Base-by-base conservation (phyloP, 2,113 vertebrate genomes). In the Tetrax tetrax region DNA sequence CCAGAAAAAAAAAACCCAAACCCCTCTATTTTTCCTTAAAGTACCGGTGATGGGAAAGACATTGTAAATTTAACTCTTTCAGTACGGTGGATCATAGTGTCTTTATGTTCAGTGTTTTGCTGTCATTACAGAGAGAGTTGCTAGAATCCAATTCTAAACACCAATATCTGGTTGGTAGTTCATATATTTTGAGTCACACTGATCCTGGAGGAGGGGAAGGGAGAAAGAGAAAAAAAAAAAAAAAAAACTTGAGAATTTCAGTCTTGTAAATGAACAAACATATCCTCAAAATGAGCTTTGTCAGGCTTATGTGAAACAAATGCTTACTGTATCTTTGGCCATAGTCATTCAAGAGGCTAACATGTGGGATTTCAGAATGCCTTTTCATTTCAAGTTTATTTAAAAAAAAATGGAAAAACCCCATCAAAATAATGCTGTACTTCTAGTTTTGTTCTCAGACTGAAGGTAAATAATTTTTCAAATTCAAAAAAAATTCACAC, bases 51-150 rank as follows among this genome's bases (percentile, higher is more conserved):
- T 60, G 56, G 71, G 83, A 79, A 79, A 83, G 87, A 68, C 47
- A 41, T 85, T 33, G 68, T 25, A 28, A 50, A 60, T 81, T 98
- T 98, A 98, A 98, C 98, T 72, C 95, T 83, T 98, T 96, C 78
- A 45, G 48, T 35, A 14, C 19, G 0, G 4, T 47, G 28, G 51
- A 21, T 20, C n/a, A 1, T 14, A 27, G 2, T 24, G 21, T 33
- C 61, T 83, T 64, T 43, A 28, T 37, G 56, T 60, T 59, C 14
- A 29, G 64, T 12, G 64, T 43, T 60, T 53, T 83, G 31, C 38
- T 78, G 37, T 51, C 75, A 23, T 83, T 92, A 45, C 14, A 72
- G 43, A 18, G 19, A 41, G 8, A 31, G 57, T 79, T 81, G 31
- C 14, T 92, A 76, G 54, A 76, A 78, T 96, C 70, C 56, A 81